These are phyloP conservation scores for Trachemys scripta DNA, from an alignment of 2,113 vertebrate species.

Conservation along the genomic window DNA sequence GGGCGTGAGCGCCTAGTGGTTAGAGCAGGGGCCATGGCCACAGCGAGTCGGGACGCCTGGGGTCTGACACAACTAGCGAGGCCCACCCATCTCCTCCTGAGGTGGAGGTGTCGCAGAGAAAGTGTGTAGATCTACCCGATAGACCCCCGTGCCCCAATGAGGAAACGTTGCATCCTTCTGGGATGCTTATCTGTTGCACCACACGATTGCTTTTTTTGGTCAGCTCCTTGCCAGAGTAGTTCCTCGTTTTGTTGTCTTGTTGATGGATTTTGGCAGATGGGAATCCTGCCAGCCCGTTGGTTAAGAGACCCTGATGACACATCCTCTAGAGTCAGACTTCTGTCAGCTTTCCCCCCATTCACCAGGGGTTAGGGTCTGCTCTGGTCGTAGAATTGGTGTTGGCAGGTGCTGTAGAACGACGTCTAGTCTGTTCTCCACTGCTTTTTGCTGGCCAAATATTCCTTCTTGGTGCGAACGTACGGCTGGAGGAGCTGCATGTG, in stretches of 20 bases:
- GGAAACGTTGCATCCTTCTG: background rate
- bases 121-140: too few species aligned
- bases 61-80: too few species aligned
- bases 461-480: background rate
- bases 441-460: background rate
- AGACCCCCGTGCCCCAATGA: background rate
- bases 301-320: background rate
- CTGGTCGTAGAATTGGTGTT: background rate
- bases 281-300: background rate
- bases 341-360: background rate
- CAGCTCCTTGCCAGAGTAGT: background rate
- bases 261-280: background rate
- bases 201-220: background rate
- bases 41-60: background rate
- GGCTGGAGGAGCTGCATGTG: background rate
- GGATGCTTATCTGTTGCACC: background rate
- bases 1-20: too few species aligned
- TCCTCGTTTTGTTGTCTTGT: background rate
- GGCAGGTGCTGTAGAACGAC: background rate
- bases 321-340: background rate
- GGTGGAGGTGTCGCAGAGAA: too few species aligned
- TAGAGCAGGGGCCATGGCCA: too few species aligned
- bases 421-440: background rate
- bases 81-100: too few species aligned
- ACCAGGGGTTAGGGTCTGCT: background rate